Conservation (phyloP, 2,797 vertebrate species). For the Manis javanica region DNA sequence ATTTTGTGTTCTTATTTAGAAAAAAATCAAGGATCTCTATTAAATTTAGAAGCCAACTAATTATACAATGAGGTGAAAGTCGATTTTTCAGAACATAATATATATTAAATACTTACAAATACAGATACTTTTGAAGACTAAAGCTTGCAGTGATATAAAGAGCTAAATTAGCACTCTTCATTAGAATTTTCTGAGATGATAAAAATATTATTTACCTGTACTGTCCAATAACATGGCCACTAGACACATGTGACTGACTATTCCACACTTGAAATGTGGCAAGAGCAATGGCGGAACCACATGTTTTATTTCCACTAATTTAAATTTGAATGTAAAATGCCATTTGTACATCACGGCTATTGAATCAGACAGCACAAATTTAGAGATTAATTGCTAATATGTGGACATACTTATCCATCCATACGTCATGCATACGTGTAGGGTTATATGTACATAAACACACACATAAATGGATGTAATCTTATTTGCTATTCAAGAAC, state of each 20-base stretch:
- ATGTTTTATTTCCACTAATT: not conserved
- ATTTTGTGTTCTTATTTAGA: not conserved
- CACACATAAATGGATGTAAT: not conserved
- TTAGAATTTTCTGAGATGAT: not conserved
- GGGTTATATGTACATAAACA: not conserved
- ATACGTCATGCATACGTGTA: not conserved
- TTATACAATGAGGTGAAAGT: not conserved
- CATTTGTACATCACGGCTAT: not conserved
- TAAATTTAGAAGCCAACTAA: not conserved
- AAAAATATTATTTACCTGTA: not conserved
- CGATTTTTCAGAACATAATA: not conserved
- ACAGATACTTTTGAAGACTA: not conserved
- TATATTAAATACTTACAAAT: constrained; percentile 12
- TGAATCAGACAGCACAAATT: not conserved
- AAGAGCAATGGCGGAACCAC: not conserved
- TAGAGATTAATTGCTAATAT: constrained; percentile 14
- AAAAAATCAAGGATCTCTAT: not conserved
- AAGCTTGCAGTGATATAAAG: not conserved
- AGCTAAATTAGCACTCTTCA: not conserved
- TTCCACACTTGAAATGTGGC: not conserved
- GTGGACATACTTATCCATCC: not conserved
- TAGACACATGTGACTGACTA: not conserved
- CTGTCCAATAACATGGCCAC: not conserved
- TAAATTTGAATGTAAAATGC: not conserved
- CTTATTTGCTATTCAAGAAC: constrained; percentile 6